These are phyloP conservation scores for Batillaria attramentaria DNA, from an alignment of 1,140 invertebrate genomes.

Conservation along the genomic window DNA sequence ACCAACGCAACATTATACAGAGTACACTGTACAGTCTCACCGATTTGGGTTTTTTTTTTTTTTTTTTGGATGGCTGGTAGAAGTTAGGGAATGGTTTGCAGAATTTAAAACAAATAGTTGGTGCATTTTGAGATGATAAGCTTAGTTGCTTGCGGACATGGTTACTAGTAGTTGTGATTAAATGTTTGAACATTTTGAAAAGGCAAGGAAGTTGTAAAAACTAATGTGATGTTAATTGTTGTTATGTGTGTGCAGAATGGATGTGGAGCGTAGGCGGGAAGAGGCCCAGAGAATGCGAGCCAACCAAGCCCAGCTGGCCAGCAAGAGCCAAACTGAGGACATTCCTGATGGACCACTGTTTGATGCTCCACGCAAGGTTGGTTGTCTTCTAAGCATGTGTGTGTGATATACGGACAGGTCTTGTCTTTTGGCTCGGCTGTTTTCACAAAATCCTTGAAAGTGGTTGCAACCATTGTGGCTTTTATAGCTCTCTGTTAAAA, in stretches of 20 bases:
- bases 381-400: background rate
- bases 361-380: conserved; percentile 13
- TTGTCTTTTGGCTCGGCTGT: background rate
- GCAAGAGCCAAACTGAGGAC: background rate
- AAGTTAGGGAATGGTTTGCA: too few relatives aligned
- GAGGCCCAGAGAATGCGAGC: conserved; percentile 4
- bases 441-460: background rate
- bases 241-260: background rate
- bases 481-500: background rate
- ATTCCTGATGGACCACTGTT: background rate
- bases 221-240: background rate
- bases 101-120: background rate
- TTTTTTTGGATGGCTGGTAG: background rate
- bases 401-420: background rate
- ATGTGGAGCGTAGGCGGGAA: conserved; percentile 10
- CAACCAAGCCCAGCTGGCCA: background rate
- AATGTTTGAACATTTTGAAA: background rate
- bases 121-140: background rate
- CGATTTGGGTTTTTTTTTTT: background rate
- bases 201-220: background rate
- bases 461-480: background rate
- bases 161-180: background rate
- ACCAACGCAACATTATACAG: background rate
- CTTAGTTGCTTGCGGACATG: background rate
- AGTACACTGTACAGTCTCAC: background rate